phyloP scores from a whole-genome alignment of 2,797 vertebrate genomes.

The Iguana delicatissima region DNA sequence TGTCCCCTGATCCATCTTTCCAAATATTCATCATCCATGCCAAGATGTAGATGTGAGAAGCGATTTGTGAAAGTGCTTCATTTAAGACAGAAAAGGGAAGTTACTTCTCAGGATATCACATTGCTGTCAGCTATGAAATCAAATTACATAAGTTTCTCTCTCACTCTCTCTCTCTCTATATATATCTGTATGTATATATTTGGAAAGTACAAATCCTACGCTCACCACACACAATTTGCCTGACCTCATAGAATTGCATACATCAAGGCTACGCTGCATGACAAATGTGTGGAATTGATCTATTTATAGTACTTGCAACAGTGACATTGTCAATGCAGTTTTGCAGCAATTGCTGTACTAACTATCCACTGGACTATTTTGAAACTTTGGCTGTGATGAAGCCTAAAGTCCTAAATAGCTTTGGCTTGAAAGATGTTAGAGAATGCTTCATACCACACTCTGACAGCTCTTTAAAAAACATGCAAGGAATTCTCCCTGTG shows the following conservation, averaged over 20 bases:
- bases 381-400: background rate
- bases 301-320: background rate
- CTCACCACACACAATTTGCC: conserved; percentile 48
- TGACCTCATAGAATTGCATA: conserved; percentile 22
- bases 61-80: conserved; percentile 43
- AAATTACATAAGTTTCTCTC: conserved; percentile 58
- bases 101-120: conserved; percentile 58
- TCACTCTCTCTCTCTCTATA: background rate
- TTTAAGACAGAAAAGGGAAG: conserved; percentile 39
- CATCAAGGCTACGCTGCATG: conserved; percentile 28
- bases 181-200: background rate
- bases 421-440: too few relatives aligned
- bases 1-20: conserved; percentile 35
- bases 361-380: background rate
- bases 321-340: background rate
- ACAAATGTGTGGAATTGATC: background rate
- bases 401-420: background rate
- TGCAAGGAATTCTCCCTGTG: too few relatives aligned
- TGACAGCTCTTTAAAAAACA: background rate
- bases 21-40: conserved; percentile 56
- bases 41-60: conserved; percentile 44
- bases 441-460: background rate
- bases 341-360: background rate
- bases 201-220: conserved; percentile 58
- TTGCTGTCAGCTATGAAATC: conserved; percentile 57